Conservation (phyloP, 1,140 invertebrate species). For the Bombyx mori region ASM3026992v2 NC_085133.1:11039501-11040000, state of each 20-base stretch:
- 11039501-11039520: constrained; percentile 1
- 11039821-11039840: background rate
- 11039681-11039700: background rate
- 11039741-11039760: constrained; percentile 2
- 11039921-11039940: background rate
- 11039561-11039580: background rate
- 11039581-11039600: constrained; percentile 3
- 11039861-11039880: background rate
- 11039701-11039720: background rate
- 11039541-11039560: constrained; percentile 7
- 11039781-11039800: background rate
- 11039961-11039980: no score
- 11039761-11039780: background rate
- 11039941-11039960: background rate
- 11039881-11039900: no score
- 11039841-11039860: background rate
- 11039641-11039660: background rate
- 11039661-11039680: background rate
- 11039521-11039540: constrained; percentile 5
- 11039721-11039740: background rate
- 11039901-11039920: no score
- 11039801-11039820: background rate
- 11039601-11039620: background rate
- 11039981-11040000: no score
- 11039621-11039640: background rate